Evolutionary conservation across 1,140 invertebrate genomes (phyloP), one percentile per base, ranked within the genome.

Genomic region (Hycleus cichorii): DNA sequence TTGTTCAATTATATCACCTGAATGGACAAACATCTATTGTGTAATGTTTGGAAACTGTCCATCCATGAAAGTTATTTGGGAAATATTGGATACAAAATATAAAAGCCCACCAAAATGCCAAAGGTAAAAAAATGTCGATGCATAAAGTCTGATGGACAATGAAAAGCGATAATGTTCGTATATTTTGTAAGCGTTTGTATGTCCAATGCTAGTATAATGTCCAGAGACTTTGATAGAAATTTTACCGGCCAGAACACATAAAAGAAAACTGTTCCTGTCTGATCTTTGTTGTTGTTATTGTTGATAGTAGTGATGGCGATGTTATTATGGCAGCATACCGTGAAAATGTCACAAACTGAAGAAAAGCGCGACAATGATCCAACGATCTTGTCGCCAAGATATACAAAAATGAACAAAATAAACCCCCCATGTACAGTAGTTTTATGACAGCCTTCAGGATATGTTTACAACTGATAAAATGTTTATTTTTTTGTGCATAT

Each of bases 261-360:
- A 60, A 60, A 59, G 49, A 40, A 49, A 55, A 59, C 57, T 53
- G 61, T 47, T 51, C 49, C 48, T 49, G 58, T 52, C 52, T 63
- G 49, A 32, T 53, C 59, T 32, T 32, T 32, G 32, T 32, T 32
- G 32, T 32, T 32, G 32, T 32, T 32, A 7, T 4, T 32, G 32
- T 32, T 32, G 32, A 7, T 32, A 32, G 32, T 32, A 7, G 32
- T 32, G 32, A 7, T 32, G 38, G 45, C 48, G 51, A 49, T 58
- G 45, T 57, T 32, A 32, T 32, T 32, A 32, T 32, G 7, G 32
- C 32, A 32, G 32, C 32, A 32, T 32, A 60, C 46, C 49, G 54
- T 58, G 55, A 62, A 57, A 57, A 61, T 47, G 49, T 47, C 55
- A 39, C 49, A 39, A 48, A 58, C 55, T 62, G 59, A 57, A 49